A percentile compares a stretch with the other conserved stretches of the same genome.
Evolutionary conservation across 2,113 vertebrate genomes (phyloP).

Genomic region (Mormoops blainvillei): DNA sequence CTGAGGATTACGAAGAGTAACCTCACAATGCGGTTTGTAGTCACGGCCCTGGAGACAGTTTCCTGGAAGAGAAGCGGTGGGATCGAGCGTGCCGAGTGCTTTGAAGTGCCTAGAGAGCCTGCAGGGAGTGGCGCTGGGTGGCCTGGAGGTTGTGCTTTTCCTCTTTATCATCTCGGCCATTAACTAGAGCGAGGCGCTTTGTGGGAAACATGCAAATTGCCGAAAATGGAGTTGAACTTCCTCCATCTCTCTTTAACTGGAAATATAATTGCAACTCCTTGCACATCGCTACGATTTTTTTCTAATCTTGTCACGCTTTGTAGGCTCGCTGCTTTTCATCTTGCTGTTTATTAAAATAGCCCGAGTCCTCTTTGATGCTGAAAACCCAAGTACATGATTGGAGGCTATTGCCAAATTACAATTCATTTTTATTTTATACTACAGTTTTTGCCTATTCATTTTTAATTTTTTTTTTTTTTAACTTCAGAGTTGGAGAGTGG

Average conservation of each 20-base stretch:
- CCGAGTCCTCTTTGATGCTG: constrained; percentile 61
- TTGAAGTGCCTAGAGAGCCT: constrained; percentile 53
- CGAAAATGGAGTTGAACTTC: constrained; percentile 65
- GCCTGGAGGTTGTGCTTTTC: neutral
- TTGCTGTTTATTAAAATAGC: constrained; percentile 71
- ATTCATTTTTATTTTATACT: constrained; percentile 58
- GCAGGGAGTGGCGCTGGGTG: neutral
- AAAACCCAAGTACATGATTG: constrained; percentile 53
- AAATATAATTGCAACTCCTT: constrained; percentile 69
- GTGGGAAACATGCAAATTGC: constrained; percentile 68
- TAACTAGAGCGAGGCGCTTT: constrained; percentile 49
- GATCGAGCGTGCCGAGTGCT: constrained; percentile 6
- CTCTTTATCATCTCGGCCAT: constrained; percentile 49
- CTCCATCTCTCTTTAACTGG: constrained; percentile 61
- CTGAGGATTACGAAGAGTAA: neutral
- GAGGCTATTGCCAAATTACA: constrained; percentile 52
- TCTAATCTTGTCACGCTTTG: constrained; percentile 64
- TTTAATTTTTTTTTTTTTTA: neutral
- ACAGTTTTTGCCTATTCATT: constrained; percentile 25
- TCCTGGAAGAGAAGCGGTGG: neutral
- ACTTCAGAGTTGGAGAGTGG: neutral
- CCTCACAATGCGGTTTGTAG: neutral
- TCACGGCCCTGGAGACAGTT: neutral
- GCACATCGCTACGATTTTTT: constrained; percentile 43
- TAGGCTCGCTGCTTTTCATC: constrained; percentile 71